These are phyloP conservation scores for Pentalonia nigronervosa DNA, from an alignment of 1,140 invertebrate species.

Conservation along the genomic window DNA sequence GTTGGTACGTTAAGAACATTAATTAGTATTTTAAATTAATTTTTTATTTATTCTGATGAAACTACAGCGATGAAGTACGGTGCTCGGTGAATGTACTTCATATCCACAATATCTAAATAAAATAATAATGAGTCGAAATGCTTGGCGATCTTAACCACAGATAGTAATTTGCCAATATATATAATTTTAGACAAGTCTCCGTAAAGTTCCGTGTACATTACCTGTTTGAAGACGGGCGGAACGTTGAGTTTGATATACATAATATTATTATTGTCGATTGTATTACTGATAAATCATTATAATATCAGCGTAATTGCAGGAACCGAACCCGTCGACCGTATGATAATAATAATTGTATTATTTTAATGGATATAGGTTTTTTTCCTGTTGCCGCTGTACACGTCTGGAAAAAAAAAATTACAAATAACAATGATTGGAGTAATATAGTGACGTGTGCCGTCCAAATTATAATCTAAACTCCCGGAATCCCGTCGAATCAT, in stretches of 20 bases:
- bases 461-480: not conserved
- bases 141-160: not conserved
- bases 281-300: not conserved
- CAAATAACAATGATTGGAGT: not conserved
- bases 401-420: conserved; percentile 23
- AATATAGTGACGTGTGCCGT: not conserved
- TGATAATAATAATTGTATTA: not conserved
- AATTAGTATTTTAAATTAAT: not conserved
- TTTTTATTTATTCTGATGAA: not conserved
- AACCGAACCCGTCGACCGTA: not conserved
- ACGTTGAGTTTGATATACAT: conserved; percentile 37
- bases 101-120: not conserved
- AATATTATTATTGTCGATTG: not conserved
- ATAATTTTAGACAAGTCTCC: not conserved
- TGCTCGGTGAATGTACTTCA: not conserved
- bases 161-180: not conserved
- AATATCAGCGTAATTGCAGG: not conserved
- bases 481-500: not conserved
- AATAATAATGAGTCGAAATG: not conserved
- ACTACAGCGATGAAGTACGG: too few species aligned
- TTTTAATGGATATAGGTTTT: not conserved
- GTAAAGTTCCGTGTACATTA: not conserved
- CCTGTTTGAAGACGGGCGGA: conserved; percentile 46
- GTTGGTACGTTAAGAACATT: not conserved
- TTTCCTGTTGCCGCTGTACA: not conserved